Base-by-base conservation (phyloP, 92 coral and sea anemone species). In the Galaxea fascicularis region DNA sequence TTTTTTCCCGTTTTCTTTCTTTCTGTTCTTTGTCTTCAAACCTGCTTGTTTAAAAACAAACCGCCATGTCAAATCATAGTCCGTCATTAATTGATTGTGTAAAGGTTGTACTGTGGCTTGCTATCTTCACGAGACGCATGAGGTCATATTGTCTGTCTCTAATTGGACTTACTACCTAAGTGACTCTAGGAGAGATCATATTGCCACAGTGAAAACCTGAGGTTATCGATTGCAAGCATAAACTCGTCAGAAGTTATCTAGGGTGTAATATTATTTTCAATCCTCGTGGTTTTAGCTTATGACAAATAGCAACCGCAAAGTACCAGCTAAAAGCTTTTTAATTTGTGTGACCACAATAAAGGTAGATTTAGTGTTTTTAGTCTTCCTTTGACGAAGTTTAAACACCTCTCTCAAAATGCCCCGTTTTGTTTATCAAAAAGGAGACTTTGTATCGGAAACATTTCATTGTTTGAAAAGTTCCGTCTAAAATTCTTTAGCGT, bases 241-340 rank as follows among this genome's bases (percentile, higher is more conserved):
- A 35, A 10, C 18, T 12, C 4, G 28, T n/a, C 28, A 31, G 6
- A 17, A 49, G 46, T 47, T 28, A 4, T 65, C 41, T 35, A 57
- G 69, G n/a, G 17, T 24, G 5, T 14, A 12, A 21, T n/a, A 21
- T 29, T 24, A 8, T 59, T 6, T 58, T 0, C 4, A 47, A 13
- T 9, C 84, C 75, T 79, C 75, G 84, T 79, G 84, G 84, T 66
- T 49, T 71, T 46, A 22, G 21, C 27, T 25, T 14, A 71, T 71
- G n/a, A 78, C 84, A 79, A 79, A 66, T 79, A 79, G 65, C 68
- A 65, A 29, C 76, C 66, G 15, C 18, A 52, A 79, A 29, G 65
- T 53, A 79, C 84, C 84, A 79, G 84, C 66, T 79, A 21, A 59
- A 35, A 29, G 59, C 31, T 28, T 79, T 65, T 79, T 20, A 29